A percentile compares a stretch with the other conserved stretches of the same genome.
Evolutionary conservation across 2,797 vertebrate genomes (phyloP).

Genomic region (Rhynchotus rufescens): DNA sequence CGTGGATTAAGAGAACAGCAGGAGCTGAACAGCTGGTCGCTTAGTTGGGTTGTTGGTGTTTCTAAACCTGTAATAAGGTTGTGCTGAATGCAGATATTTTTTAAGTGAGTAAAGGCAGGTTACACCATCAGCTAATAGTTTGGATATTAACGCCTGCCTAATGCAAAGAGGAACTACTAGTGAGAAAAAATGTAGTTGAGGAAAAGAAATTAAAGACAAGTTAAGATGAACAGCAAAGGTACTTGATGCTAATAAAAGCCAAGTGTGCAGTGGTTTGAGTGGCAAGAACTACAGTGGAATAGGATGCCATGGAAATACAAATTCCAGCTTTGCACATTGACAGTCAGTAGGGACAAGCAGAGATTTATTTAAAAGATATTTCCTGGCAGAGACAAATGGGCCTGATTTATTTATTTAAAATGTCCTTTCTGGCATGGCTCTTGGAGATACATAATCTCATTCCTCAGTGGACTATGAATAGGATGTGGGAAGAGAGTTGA

Average conservation of each 20-base stretch:
- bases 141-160: background rate
- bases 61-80: constrained; percentile 15
- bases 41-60: background rate
- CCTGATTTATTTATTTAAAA: constrained; percentile 43
- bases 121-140: background rate
- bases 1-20: constrained; percentile 22
- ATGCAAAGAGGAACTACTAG: background rate
- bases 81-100: background rate
- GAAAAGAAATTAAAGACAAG: background rate
- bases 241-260: background rate
- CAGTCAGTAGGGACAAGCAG: background rate
- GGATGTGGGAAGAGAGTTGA: background rate
- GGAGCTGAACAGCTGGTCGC: constrained; percentile 1
- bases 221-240: background rate
- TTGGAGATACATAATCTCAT: background rate
- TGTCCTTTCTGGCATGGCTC: background rate
- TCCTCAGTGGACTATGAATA: background rate
- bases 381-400: constrained; percentile 32
- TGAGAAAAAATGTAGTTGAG: background rate
- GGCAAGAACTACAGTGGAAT: background rate
- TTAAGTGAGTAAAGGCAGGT: background rate
- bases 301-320: background rate
- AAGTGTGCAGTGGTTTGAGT: background rate
- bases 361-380: constrained; percentile 8
- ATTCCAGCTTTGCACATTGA: background rate